Evolutionary conservation across 2,888 invertebrate genomes (phyloP), one percentile per base, ranked within the genome.

Genomic region (Mimachlamys varia): DNA sequence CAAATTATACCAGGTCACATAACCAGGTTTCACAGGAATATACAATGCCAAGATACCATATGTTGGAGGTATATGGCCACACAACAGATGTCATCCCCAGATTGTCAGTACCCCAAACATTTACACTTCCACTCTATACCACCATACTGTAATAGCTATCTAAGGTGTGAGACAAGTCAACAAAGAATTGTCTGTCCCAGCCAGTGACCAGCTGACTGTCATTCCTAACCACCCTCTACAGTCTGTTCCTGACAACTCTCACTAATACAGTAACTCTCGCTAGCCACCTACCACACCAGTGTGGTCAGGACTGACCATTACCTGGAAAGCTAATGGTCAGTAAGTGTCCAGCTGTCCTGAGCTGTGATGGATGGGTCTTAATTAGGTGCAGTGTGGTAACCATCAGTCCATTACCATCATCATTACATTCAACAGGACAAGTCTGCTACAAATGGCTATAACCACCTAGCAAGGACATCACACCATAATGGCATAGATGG

Each of bases 301-400:
- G 33, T 33, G 76, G 4, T 33, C 76, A 76, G 22, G 27, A 76
- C 76, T 76, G 76, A 27, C 76, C 76, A 76, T 76, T 76, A 76
- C 76, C 7, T 7, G 33, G 7, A 76, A 1, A 33, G 33, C 76
- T 22, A 76, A 76, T 76, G 76, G 76, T 33, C 76, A 76, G 13
- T 76, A 33, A 76, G 76, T 76, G 76, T 76, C 76, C 76, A 76
- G 76, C 27, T 76, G 76, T 76, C 76, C 7, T 4, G 76, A 33
- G 33, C 76, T 33, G 76, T 76, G 76, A 76, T 76, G 76, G 76
- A 76, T 33, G 33, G 33, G 76, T 15, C 76, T 76, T 22, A 76
- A 76, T 76, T 76, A 76, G 76, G 76, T 76, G 33, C 17, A 76
- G 33, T 27, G 76, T 76, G 76, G 76, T 33, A 4, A 76, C 7